Base-by-base conservation (phyloP, 2,888 invertebrate species). In the Diarsia rubi region DNA sequence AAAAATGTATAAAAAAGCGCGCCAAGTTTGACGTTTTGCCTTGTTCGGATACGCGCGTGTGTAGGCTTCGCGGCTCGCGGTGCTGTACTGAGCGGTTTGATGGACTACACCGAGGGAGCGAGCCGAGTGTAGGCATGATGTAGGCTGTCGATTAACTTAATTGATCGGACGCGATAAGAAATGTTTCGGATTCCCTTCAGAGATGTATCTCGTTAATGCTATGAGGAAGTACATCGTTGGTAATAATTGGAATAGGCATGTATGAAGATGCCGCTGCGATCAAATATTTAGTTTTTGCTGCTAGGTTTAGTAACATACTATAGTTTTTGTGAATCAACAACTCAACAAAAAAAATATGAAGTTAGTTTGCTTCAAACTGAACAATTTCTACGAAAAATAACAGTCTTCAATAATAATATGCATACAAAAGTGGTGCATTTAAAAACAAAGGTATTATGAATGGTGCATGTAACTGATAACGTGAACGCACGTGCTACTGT, bases 1-100 rank as follows among this genome's bases (percentile, higher is more conserved):
- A 81, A 79, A 77, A 37, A 64, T 75, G 76, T 31, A 11, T 72
- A 80, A 78, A 86, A 82, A 84, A 81, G 84, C 92, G 92, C 92
- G 93, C 87, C 75, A 88, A 90, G 76, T 83, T 89, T 91, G 88
- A 89, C 90, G 88, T 89, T n/a, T 88, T 88, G 67, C 49, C 70
- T 68, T 65, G 84, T 77, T 73, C 78, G 75, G 77, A 72, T 83
- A 86, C 81, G 87, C 78, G 78, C 86, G 86, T 86, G 86, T 86
- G 94, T 83, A 95, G 95, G 95, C 94, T 95, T 95, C 92, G 92
- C 95, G 94, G 94, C 94, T 92, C 87, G 87, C 95, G 90, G 92
- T 92, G 91, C 92, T 91, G 88, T 91, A 95, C 96, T 96, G 81
- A 84, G 84, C 79, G 78, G 76, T 78, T 79, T 87, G 84, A 86